Evolutionary conservation across 2,797 vertebrate species (phyloP).

Genomic region (Forpus xanthops): DNA sequence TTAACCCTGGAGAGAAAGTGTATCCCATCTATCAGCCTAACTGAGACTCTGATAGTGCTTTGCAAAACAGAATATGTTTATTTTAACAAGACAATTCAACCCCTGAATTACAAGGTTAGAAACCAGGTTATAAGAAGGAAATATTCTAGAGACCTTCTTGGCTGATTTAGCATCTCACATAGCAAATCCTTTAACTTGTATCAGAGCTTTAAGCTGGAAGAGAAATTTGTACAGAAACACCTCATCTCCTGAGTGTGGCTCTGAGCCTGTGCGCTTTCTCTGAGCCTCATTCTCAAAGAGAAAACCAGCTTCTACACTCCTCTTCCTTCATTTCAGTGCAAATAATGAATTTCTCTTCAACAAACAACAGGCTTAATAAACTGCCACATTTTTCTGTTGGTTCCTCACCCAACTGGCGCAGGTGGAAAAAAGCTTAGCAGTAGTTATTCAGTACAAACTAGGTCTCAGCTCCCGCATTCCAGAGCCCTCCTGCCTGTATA

Average conservation of each 20-base stretch:
- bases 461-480: not conserved
- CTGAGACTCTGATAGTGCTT: not conserved
- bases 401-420: not conserved
- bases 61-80: not conserved
- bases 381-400: not conserved
- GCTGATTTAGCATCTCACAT: not conserved
- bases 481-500: not conserved
- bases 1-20: not conserved
- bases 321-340: not conserved
- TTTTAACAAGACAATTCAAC: not conserved
- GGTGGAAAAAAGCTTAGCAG: not conserved
- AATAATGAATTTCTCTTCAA: not conserved
- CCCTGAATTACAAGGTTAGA: not conserved
- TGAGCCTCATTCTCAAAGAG: not conserved
- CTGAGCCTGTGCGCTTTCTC: not conserved
- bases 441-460: not conserved
- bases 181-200: not conserved
- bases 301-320: not conserved
- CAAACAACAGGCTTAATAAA: not conserved
- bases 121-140: not conserved
- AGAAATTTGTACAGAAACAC: not conserved
- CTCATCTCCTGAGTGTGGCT: not conserved
- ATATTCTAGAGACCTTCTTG: not conserved
- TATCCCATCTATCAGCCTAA: not conserved
- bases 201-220: not conserved